Percentiles rank a stretch among this genome's conserved stretches.
phyloP scores from a whole-genome alignment of 2,888 invertebrate species.

The Aquatica leii region DNA sequence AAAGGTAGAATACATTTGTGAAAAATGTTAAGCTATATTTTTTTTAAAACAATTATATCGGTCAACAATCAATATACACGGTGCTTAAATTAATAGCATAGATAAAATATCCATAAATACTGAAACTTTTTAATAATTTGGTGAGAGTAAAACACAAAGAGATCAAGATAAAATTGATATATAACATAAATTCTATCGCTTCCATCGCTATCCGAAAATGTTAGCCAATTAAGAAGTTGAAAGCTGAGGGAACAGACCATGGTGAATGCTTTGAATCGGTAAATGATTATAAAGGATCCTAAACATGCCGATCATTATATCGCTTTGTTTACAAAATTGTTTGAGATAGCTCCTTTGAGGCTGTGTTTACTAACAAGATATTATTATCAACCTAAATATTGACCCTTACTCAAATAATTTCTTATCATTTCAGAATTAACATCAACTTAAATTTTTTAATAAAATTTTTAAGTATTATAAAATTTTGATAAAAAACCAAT shows the following conservation, averaged over 20 bases:
- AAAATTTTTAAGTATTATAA: neutral
- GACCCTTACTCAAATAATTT: slow-evolving; percentile 15
- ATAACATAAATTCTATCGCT: slow-evolving; percentile 40
- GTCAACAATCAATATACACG: neutral
- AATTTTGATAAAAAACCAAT: neutral
- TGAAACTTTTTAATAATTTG: slow-evolving; percentile 30
- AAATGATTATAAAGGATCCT: slow-evolving; percentile 35
- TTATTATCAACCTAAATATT: slow-evolving; percentile 22
- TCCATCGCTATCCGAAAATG: slow-evolving; percentile 35
- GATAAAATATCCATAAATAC: slow-evolving; percentile 15
- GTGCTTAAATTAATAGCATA: slow-evolving; percentile 14
- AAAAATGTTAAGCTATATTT: neutral
- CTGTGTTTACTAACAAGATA: slow-evolving; percentile 26
- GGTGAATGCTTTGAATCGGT: slow-evolving; percentile 33
- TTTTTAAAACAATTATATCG: neutral
- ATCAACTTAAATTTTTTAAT: neutral
- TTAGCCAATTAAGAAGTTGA: slow-evolving; percentile 41
- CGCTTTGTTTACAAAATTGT: slow-evolving; percentile 37
- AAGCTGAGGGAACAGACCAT: slow-evolving; percentile 31
- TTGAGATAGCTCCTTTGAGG: slow-evolving; percentile 32
- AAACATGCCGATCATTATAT: slow-evolving; percentile 39
- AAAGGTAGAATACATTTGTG: neutral
- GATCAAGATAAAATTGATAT: slow-evolving; percentile 40
- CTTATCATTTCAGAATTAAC: neutral
- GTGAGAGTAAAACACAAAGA: slow-evolving; percentile 33